Evolutionary conservation across 2,888 invertebrate species (phyloP), one percentile per base, ranked within the genome.

Genomic region (Cephus sareptanus): DNA sequence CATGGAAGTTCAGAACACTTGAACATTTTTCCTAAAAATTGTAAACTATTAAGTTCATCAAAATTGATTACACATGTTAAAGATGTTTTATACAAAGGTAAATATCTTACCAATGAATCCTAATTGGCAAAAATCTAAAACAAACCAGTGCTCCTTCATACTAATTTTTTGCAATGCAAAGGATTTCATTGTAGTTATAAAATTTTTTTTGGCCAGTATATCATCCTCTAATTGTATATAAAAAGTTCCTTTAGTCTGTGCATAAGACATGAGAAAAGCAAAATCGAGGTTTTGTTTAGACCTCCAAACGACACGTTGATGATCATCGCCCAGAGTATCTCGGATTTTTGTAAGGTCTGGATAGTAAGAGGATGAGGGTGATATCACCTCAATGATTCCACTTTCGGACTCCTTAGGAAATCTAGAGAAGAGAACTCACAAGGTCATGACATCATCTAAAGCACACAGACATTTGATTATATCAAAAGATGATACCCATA

Each of bases 201-300:
- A 98, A 80, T 96, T 94, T 1, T 95, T 94, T 89, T 97, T 97
- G 0, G 98, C 96, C 56, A 98, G 92, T 76, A 99, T 97, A 89
- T 99, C 98, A 89, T 99, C 98, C 92, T 99, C 98, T 12, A 99
- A 92, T 94, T 98, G 97, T 31, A 98, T 94, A 90, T 98, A 99
- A 91, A 96, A 98, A 0, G 95, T 95, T 79, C 96, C 98, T 89
- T 96, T 96, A 0, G 96, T 94, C 87, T 97, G 96, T 0, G 97
- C 96, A 89, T 98, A 98, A 79, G 98, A 95, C 98, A 99, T 99
- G 23, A 99, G 93, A 91, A 96, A 99, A 0, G 98, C 96, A 88
- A 96, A 97, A 90, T 99, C 98, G 78, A 98, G 92, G 90, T 98
- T 98, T 91, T 99, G 98, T 88, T 99, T 99, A 4, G 98, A 97